These are phyloP conservation scores for Thinocorus orbignyianus DNA, from an alignment of 2,113 vertebrate genomes.

Conservation along the genomic window DNA sequence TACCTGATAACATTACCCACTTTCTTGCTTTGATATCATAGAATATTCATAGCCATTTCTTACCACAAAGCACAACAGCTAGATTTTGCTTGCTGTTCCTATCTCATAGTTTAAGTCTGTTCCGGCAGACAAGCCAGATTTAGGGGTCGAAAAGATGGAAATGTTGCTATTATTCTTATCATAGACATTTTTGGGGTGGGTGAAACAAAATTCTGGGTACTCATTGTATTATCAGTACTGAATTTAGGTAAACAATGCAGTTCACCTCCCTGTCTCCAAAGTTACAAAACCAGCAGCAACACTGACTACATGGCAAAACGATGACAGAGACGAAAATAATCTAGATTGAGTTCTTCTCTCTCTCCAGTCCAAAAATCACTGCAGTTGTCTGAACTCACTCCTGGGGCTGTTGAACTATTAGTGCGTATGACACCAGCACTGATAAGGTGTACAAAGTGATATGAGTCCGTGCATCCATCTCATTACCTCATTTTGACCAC, in stretches of 20 bases:
- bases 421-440: rapidly evolving
- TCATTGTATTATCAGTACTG: not conserved
- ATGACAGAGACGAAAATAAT: not conserved
- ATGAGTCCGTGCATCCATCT: not conserved
- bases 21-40: not conserved
- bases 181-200: not conserved
- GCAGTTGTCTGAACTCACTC: not conserved
- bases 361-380: not conserved
- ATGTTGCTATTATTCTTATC: not conserved
- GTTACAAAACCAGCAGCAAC: not conserved
- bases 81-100: not conserved
- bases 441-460: not conserved
- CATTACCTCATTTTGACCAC: not conserved
- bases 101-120: not conserved
- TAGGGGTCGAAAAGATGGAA: not conserved
- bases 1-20: not conserved
- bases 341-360: not conserved
- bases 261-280: not conserved
- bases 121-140: not conserved
- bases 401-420: not conserved
- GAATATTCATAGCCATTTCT: not conserved
- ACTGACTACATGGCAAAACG: not conserved
- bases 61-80: not conserved
- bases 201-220: not conserved
- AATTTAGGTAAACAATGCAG: not conserved